A percentile compares a stretch with the other conserved stretches of the same genome.
Evolutionary conservation across 2,797 vertebrate genomes (phyloP).

Genomic region (Gambusia yucatana): DNA sequence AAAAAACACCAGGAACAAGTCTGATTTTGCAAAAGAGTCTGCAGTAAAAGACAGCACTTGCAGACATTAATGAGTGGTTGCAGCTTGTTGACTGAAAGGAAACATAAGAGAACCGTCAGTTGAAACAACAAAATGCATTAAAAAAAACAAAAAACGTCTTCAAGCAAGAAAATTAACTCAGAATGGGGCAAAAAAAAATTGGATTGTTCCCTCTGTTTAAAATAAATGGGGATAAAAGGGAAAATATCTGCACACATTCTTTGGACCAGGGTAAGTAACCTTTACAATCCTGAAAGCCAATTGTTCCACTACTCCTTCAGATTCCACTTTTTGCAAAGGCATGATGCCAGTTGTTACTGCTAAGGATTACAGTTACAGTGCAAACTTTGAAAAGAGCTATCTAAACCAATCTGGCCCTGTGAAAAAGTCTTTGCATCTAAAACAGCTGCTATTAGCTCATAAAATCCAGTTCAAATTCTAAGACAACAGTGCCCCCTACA

Average conservation of each 20-base stretch:
- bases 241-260: background rate
- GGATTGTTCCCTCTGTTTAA: background rate
- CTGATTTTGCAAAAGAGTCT: background rate
- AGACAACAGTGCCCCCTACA: constrained; percentile 21
- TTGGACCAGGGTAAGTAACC: background rate
- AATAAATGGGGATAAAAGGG: background rate
- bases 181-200: background rate
- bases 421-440: too few relatives aligned
- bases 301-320: background rate
- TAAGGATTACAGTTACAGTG: too few relatives aligned
- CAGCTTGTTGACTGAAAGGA: background rate
- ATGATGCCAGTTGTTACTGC: too few relatives aligned
- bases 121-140: background rate
- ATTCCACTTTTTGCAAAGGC: too few relatives aligned
- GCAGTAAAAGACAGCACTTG: background rate
- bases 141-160: background rate
- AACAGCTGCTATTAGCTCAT: background rate
- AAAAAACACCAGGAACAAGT: background rate
- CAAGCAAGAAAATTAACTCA: background rate
- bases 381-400: too few relatives aligned
- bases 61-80: background rate
- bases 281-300: background rate
- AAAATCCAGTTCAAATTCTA: background rate
- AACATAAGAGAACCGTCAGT: background rate
- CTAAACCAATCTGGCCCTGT: too few relatives aligned